Base-by-base conservation (phyloP, 2,888 invertebrate genomes). In the Sinelater perroti region DNA sequence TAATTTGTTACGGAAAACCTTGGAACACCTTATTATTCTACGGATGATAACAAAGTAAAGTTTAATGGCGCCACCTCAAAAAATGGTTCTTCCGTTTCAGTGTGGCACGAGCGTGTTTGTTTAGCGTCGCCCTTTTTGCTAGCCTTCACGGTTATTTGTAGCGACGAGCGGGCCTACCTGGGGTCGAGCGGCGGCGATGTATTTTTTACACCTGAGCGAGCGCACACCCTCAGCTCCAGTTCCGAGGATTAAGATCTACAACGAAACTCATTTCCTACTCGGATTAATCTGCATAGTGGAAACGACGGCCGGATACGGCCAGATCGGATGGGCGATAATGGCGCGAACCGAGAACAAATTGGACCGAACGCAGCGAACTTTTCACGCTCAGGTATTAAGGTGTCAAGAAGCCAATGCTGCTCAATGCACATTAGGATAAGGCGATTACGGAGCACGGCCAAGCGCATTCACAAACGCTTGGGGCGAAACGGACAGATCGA, bases 231-330 rank as follows among this genome's bases (percentile, higher is more conserved):
- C 20, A 24, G 21, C 33, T 33, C 38, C 21, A 44, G 44, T 28
- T 38, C 35, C 35, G 31, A 52, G 47, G 58, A 58, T 58, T 58
- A 58, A 13, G 44, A 49, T 54, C 58, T 58, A 53, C 54, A 58
- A 42, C 33, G 42, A 45, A 59, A 59, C 49, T 55, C 46, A 31
- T 55, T 55, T 59, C 59, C 59, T 59, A 54, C 30, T 44, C 26
- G 44, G 45, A 59, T 59, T 59, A 59, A 59, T 59, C 59, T 59
- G 54, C 59, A 59, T 55, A 55, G 47, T 45, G 31, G 33, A 45
- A 50, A 36, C 24, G 53, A 53, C 36, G 54, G 38, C 54, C 54
- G 54, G 56, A 56, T 47, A 50, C 36, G 50, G 24, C 8, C 7
- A 50, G 59, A 59, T 59, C 59, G 59, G 59, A 59, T 59, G 33